Percentiles rank a stretch among this genome's conserved stretches.
These are phyloP conservation scores for Phalacrocorax pelagicus DNA, from an alignment of 2,113 vertebrate species.

Conservation along the genomic window DNA sequence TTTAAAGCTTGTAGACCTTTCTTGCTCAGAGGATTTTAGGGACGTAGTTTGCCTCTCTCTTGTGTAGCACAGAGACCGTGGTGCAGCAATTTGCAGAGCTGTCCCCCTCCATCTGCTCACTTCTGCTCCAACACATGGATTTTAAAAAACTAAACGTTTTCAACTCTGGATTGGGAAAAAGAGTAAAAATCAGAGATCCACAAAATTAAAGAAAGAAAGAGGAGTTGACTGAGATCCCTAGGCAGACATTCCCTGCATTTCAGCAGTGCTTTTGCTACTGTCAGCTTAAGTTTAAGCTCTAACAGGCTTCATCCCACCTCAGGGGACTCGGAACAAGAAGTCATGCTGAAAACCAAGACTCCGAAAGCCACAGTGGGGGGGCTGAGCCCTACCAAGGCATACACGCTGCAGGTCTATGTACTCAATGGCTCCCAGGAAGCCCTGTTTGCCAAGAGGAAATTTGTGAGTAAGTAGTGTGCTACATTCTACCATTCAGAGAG, in stretches of 20 bases:
- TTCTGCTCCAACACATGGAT: neutral
- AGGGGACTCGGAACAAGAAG: conserved; percentile 88
- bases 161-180: neutral
- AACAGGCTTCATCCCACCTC: conserved; percentile 14
- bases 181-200: neutral
- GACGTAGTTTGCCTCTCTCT: neutral
- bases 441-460: conserved; percentile 86
- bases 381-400: conserved; percentile 86
- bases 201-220: neutral
- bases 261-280: neutral
- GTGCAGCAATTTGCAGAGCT: neutral
- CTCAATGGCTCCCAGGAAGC: conserved; percentile 83
- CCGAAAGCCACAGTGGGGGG: conserved; percentile 89
- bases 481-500: neutral
- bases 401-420: conserved; percentile 83
- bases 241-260: conserved; percentile 43
- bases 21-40: neutral
- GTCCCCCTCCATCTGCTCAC: neutral
- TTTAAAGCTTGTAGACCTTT: neutral
- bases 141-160: neutral
- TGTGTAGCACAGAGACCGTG: neutral
- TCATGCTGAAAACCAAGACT: conserved; percentile 92
- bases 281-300: conserved; percentile 11
- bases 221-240: neutral
- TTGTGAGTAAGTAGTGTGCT: conserved; percentile 85